Evolutionary conservation across 2,797 vertebrate species (phyloP), one percentile per base, ranked within the genome.

Genomic region (Oophaga sylvatica): DNA sequence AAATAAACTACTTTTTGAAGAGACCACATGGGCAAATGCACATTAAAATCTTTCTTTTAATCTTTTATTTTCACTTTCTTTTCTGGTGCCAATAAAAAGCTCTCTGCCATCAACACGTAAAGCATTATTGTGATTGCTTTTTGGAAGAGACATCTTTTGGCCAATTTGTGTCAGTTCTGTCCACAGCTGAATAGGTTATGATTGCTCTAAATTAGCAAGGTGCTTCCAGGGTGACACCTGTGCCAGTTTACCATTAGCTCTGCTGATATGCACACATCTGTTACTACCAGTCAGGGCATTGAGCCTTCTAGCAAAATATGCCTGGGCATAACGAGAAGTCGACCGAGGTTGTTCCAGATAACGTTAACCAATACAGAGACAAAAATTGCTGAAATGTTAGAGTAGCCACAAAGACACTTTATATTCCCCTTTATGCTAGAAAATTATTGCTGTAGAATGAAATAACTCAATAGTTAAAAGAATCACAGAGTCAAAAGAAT

Each of bases 41-140:
- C n/a, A 29, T 26, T 63, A 84, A 76, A 85, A 84, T 53, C 59
- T 48, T 22, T 29, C 60, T 29, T 19, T 41, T 63, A 84, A 62
- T 62, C 29, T 70, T 53, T 20, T 59, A 73, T 29, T 20, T 68
- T 82, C 70, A 63, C 16, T 80, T 59, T 68, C 56, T 57, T 53
- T 5, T 71, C 16, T 60, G 35, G 31, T 73, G 77, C 87, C 82
- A 84, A 68, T 71, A 20, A 80, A 79, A 81, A 73, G 17, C 56
- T 16, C 26, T 79, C 26, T 78, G 80, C 31, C 78, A 89, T 86
- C 88, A 86, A 60, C 84, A 78, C 17, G 62, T 76, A 77, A 86
- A 82, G 79, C 82, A 80, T 86, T 84, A 86, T 89, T 86, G 73
- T 79, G 88, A 89, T 82, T 86, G 80, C 76, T 86, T 86, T 77